Conservation (phyloP, 2,113 vertebrate genomes). For the Nerophis ophidion region DNA sequence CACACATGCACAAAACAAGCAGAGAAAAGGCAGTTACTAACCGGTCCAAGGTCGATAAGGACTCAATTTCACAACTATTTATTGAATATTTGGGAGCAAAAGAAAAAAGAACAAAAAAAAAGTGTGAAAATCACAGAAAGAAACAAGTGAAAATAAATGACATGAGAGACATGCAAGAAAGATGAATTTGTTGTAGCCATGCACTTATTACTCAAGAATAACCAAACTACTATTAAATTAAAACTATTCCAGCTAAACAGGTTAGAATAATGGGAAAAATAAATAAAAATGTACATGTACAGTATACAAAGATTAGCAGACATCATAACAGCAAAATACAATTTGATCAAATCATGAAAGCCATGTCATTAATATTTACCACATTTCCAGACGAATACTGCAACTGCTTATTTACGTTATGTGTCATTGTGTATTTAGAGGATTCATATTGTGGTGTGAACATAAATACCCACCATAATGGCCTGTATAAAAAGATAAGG, state of each 20-base stretch:
- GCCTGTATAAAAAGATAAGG: not conserved
- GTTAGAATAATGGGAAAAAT: conserved; percentile 4
- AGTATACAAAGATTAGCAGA: not conserved
- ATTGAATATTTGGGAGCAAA: conserved; percentile 73
- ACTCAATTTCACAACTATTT: conserved; percentile 99
- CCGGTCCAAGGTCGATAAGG: conserved; percentile 99
- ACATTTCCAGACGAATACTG: not conserved
- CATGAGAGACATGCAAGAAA: conserved; percentile 71
- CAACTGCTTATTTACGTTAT: not conserved
- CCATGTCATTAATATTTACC: not conserved
- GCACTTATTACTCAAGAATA: conserved; percentile 52
- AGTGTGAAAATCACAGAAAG: conserved; percentile 90
- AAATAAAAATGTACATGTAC: conserved; percentile 1
- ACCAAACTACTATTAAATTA: conserved; percentile 11
- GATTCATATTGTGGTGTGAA: not conserved
- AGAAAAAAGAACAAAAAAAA: conserved; percentile 74
- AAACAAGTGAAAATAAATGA: conserved; percentile 80
- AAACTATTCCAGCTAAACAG: conserved; percentile 15
- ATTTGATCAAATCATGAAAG: not conserved
- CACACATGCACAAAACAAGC: conserved; percentile 62
- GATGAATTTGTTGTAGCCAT: conserved; percentile 68
- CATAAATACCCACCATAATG: not conserved
- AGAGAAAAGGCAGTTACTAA: conserved; percentile 88
- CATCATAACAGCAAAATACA: not conserved
- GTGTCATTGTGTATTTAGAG: not conserved